phyloP scores from a whole-genome alignment of 2,888 invertebrate species.

The Dryobotodes eremita region DNA sequence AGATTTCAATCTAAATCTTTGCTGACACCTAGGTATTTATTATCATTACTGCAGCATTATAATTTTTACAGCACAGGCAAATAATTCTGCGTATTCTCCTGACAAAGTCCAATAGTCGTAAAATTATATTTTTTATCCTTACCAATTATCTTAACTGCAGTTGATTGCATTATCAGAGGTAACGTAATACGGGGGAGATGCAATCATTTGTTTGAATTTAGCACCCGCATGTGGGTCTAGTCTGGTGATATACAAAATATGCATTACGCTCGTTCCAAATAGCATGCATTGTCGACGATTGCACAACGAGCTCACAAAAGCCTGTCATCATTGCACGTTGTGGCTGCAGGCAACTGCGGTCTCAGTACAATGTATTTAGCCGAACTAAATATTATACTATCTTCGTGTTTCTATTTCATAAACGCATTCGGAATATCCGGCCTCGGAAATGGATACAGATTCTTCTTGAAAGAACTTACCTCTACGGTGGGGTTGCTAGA shows the following conservation, averaged over 20 bases:
- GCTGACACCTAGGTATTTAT: background rate
- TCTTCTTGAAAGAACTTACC: constrained; percentile 72
- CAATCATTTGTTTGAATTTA: constrained; percentile 15
- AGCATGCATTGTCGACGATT: constrained; percentile 31
- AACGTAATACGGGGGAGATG: background rate
- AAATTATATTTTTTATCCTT: background rate
- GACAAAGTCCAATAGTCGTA: background rate
- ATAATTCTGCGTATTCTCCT: background rate
- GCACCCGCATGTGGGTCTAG: constrained; percentile 50
- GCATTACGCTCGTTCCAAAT: constrained; percentile 50
- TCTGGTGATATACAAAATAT: constrained; percentile 41
- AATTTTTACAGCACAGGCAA: background rate
- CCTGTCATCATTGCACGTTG: constrained; percentile 8
- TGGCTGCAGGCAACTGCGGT: background rate
- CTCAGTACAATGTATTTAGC: constrained; percentile 61
- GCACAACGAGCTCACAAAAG: constrained; percentile 6
- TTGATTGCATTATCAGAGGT: background rate
- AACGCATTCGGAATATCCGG: constrained; percentile 71
- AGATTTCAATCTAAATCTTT: background rate
- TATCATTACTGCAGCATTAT: background rate
- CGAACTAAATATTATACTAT: constrained; percentile 61
- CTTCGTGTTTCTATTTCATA: constrained; percentile 64
- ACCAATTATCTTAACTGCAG: background rate
- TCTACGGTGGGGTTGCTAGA: constrained; percentile 63
- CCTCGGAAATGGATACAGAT: constrained; percentile 73